Evolutionary conservation across 1,140 invertebrate species (phyloP).

Genomic region (Nasonia giraulti): DNA sequence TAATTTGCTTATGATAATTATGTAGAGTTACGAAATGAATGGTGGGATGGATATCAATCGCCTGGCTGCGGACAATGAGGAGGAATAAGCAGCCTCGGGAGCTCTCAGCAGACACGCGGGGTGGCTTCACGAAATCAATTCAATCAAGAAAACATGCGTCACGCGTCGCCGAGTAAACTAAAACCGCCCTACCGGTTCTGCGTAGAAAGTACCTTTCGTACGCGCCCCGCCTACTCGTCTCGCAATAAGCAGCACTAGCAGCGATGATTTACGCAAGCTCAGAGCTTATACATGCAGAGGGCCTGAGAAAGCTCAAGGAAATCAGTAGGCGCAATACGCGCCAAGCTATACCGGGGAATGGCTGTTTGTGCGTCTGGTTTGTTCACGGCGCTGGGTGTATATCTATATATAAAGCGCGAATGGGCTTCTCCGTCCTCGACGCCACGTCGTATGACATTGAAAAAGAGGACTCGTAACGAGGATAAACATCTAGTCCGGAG

Average conservation of each 20-base stretch:
- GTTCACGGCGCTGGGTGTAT: background rate
- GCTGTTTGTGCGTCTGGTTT: background rate
- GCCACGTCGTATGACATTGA: background rate
- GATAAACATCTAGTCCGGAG: background rate
- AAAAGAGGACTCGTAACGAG: background rate
- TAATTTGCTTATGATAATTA: too few species aligned
- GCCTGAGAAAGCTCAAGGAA: background rate
- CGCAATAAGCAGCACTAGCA: background rate
- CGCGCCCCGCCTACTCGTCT: background rate
- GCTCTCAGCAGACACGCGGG: background rate
- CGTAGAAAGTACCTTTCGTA: conserved; percentile 10
- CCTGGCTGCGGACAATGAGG: background rate
- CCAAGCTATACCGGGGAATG: background rate
- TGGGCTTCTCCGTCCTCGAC: background rate
- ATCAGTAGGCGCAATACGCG: conserved; percentile 31
- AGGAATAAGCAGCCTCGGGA: background rate
- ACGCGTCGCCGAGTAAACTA: background rate
- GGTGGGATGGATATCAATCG: too few species aligned
- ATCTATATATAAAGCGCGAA: background rate
- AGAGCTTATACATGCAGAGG: background rate
- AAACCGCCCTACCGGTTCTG: background rate
- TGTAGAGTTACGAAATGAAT: too few species aligned
- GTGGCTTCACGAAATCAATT: conserved; percentile 22
- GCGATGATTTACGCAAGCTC: conserved; percentile 20
- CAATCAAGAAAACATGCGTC: conserved; percentile 18